These are phyloP conservation scores for Lateolabrax maculatus DNA, from an alignment of 2,797 vertebrate genomes.

Conservation along the genomic window DNA sequence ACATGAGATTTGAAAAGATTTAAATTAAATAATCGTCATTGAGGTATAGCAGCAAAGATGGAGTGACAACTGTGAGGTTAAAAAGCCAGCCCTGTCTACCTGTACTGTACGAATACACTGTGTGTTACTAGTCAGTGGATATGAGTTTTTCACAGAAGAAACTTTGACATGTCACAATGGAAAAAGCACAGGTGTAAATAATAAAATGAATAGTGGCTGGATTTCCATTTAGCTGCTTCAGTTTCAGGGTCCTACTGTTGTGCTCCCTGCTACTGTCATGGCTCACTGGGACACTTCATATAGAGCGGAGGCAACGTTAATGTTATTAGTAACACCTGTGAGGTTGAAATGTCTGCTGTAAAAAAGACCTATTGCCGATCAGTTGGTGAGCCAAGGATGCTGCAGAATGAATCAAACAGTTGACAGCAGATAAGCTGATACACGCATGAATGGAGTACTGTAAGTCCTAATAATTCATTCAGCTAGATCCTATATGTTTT, in stretches of 20 bases:
- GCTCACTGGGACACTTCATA: neutral
- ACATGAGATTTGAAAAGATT: too few species aligned
- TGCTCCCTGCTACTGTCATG: neutral
- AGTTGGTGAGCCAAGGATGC: constrained; percentile 10
- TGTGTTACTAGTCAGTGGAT: too few species aligned
- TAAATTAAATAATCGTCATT: too few species aligned
- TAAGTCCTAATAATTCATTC: constrained; percentile 12
- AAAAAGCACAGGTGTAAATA: too few species aligned
- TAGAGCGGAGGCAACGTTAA: neutral
- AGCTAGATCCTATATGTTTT: constrained; percentile 3
- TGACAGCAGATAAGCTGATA: constrained; percentile 2
- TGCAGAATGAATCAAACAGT: constrained; percentile 33
- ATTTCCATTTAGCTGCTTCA: neutral
- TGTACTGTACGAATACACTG: too few species aligned
- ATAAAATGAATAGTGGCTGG: neutral
- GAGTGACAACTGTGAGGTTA: too few species aligned
- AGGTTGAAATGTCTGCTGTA: neutral
- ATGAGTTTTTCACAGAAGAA: too few species aligned
- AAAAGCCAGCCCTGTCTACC: too few species aligned
- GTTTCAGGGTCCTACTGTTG: neutral
- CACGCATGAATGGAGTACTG: neutral
- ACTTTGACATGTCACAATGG: too few species aligned
- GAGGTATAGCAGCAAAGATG: too few species aligned
- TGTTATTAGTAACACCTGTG: neutral
- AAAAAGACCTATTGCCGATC: neutral